Evolutionary conservation across 2,113 vertebrate genomes (phyloP), one percentile per base, ranked within the genome.

Genomic region (Pterophyllum scalare): DNA sequence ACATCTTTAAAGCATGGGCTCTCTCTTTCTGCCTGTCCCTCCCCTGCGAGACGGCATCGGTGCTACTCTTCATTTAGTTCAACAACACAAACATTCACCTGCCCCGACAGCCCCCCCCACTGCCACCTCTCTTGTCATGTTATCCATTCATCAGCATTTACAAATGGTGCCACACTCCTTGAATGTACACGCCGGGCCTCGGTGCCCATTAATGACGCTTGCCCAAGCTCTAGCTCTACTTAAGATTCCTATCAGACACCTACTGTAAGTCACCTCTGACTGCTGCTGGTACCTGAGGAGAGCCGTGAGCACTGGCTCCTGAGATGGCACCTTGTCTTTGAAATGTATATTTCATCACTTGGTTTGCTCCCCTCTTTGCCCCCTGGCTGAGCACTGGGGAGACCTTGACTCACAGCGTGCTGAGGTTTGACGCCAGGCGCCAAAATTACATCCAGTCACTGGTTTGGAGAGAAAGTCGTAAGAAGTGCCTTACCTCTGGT

Each of bases 401-500:
- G 76, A 83, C 81, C 77, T 46, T 13, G 2, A 15, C 80, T 65
- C 64, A 24, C 20, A 60, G 76, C 56, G 2, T 14, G 79, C 40
- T 0, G 1, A 61, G 38, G 56, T 46, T 54, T 2, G 54, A 56
- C 60, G 1, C 78, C 3, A 24, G 82, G 84, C 81, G 4, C 22
- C 3, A 24, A 1, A 2, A 1, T 59, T 65, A 8, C 5, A 58
- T 8, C 76, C 62, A 3, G 43, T 7, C 5, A 9, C 49, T 5
- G 54, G 19, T 52, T 4, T 13, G 46, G 31, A 46, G 19, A 75
- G 59, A 40, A 79, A 54, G 11, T 28, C 80, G 61, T 7, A n/a
- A 70, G 17, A 17, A 54, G 26, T 17, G 14, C 0, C 2, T 82
- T 97, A 99, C 98, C 98, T 97, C 97, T 89, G 0, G 90, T 93